Percentiles rank a stretch among this genome's conserved stretches.
These are phyloP conservation scores for Dromaius novaehollandiae DNA, from an alignment of 2,113 vertebrate species.

Conservation along the genomic window DNA sequence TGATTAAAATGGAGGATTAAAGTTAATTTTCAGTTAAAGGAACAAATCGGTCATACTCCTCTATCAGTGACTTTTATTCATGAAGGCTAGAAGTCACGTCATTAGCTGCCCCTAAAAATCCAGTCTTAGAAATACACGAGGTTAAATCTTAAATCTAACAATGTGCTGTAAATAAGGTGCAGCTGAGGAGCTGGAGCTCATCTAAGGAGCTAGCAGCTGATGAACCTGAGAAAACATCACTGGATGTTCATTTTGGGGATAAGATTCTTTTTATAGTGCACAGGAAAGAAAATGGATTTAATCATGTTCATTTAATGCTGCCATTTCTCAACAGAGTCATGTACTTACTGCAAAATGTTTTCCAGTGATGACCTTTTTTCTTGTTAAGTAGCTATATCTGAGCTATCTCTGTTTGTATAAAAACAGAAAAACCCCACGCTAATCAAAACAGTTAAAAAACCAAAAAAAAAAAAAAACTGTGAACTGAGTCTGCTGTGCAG, in stretches of 20 bases:
- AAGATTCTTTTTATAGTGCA: not conserved
- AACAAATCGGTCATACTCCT: not conserved
- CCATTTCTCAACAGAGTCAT: not conserved
- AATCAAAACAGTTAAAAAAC: not conserved
- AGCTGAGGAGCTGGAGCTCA: not conserved
- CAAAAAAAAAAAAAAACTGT: not conserved
- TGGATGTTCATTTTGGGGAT: not conserved
- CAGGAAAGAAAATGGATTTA: not conserved
- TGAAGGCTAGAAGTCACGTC: not conserved
- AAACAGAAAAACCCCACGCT: not conserved
- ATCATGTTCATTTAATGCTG: not conserved
- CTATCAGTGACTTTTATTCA: not conserved
- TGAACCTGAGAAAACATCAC: not conserved
- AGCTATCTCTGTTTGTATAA: not conserved
- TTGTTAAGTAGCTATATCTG: not conserved
- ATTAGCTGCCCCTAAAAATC: not conserved
- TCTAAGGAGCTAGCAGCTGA: not conserved
- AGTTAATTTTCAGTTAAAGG: not conserved
- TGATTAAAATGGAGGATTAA: not conserved
- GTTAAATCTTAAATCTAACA: not conserved
- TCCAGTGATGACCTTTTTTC: not conserved
- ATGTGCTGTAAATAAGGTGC: not conserved
- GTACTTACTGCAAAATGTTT: not conserved
- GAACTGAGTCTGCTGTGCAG: not conserved
- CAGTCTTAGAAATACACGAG: not conserved